These are phyloP conservation scores for Acropora yongei DNA, from an alignment of 64 coral and sea anemone genomes.

Conservation along the genomic window DNA sequence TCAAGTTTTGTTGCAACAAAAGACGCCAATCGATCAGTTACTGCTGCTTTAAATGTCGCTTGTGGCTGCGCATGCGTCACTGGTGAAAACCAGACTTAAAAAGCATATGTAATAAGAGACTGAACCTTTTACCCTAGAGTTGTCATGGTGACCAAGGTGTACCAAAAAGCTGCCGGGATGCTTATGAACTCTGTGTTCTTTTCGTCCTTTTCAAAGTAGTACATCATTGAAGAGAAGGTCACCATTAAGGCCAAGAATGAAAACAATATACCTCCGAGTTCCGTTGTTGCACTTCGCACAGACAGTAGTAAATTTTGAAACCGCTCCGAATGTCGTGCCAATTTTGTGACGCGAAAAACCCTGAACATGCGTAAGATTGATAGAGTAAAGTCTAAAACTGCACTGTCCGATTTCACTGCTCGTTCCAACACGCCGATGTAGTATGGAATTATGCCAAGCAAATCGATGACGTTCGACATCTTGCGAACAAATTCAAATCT, in stretches of 20 bases:
- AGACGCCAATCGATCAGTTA: too few species aligned
- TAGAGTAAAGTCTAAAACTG: slow-evolving; percentile 49
- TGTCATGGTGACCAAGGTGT: slow-evolving; percentile 94
- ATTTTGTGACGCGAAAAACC: slow-evolving; percentile 85
- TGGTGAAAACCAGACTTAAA: too few species aligned
- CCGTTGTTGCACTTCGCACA: slow-evolving; percentile 67
- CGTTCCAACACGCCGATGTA: slow-evolving; percentile 68
- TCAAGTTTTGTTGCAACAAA: too few species aligned
- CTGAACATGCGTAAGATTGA: slow-evolving; percentile 77
- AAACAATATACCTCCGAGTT: slow-evolving; percentile 89
- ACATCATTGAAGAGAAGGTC: slow-evolving; percentile 77
- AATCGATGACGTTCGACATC: slow-evolving; percentile 74
- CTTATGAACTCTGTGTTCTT: slow-evolving; percentile 41
- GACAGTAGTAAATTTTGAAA: slow-evolving; percentile 76
- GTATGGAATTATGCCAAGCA: slow-evolving; percentile 83
- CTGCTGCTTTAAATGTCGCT: too few species aligned
- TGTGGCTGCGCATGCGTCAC: too few species aligned
- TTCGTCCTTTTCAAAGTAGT: slow-evolving; percentile 53
- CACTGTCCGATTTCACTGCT: slow-evolving; percentile 46
- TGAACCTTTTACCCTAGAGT: slow-evolving; percentile 76
- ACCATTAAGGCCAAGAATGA: slow-evolving; percentile 83
- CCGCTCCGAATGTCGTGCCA: slow-evolving; percentile 75
- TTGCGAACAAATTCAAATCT: slow-evolving; percentile 68
- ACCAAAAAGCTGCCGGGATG: slow-evolving; percentile 91
- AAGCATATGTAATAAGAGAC: not conserved